Evolutionary conservation across 2,888 invertebrate species (phyloP), one percentile per base, ranked within the genome.

Genomic region (Labia minor): DNA sequence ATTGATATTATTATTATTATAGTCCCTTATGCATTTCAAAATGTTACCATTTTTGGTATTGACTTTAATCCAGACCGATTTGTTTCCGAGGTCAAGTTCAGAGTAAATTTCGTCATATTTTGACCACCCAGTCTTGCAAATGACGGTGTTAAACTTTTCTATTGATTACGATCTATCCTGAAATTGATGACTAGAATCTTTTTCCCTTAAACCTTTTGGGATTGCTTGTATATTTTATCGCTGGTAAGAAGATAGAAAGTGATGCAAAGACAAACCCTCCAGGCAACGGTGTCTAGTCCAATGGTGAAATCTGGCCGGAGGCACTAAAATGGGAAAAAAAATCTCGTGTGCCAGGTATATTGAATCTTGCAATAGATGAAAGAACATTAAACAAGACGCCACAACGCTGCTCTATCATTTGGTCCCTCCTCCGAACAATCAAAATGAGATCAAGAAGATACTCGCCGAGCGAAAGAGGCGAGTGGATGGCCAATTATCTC

Each of bases 361-460:
- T 49, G 49, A 49, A 49, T 49, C 49, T 49, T 49, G 49, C 49
- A 14, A 49, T n/a, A 49, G 16, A 49, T n/a, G 49, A 14, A 49
- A 14, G 49, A 49, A 49, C 26, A 26, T 26, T 26, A 26, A 26
- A 26, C 26, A 26, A 26, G 26, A 26, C 26, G 26, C 26, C 26
- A 26, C 26, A 26, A 49, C n/a, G 2, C 16, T 49, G 49, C 8
- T 49, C 49, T 49, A 49, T 49, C 49, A 49, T 49, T 49, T 49
- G 14, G 49, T 49, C 49, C 16, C 16, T 16, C n/a, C 49, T n/a
- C 49, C 49, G 49, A 49, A 11, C 49, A 49, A 49, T 49, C 49
- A 49, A 49, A 49, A 49, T 49, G 14, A 49, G 49, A 49, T 49
- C 49, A 49, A 49, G 49, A 49, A 49, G 49, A 49, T 49, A 49